Percentiles rank a stretch among this genome's conserved stretches.
Evolutionary conservation across 2,113 vertebrate genomes (phyloP).

Genomic region (Chloebia gouldiae): DNA sequence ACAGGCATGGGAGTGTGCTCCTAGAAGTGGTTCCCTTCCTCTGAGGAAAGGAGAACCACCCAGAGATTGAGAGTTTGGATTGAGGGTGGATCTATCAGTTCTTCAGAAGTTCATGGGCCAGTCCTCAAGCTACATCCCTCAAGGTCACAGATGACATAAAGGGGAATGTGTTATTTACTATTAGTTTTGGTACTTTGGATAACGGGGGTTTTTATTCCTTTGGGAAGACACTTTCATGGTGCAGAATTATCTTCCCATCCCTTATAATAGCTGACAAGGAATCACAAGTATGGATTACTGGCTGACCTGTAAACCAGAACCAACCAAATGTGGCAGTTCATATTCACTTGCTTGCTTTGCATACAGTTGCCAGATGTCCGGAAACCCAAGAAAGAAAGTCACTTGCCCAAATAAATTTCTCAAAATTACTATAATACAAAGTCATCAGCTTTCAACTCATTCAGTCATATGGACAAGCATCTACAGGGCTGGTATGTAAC

Average conservation of each 20-base stretch:
- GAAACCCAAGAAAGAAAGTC: background rate
- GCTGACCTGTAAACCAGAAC: background rate
- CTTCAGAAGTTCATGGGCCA: background rate
- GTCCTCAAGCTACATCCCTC: background rate
- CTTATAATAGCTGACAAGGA: background rate
- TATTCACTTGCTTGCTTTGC: background rate
- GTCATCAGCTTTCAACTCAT: background rate
- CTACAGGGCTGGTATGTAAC: background rate
- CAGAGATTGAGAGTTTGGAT: background rate
- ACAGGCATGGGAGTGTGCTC: background rate
- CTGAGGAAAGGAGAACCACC: background rate
- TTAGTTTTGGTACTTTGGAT: background rate
- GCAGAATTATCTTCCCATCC: background rate
- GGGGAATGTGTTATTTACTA: background rate
- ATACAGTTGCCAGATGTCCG: background rate
- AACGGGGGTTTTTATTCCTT: background rate
- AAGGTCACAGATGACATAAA: background rate
- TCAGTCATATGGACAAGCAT: background rate
- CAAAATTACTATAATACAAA: background rate
- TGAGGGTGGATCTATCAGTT: background rate
- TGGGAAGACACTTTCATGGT: background rate
- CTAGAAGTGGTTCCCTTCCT: background rate
- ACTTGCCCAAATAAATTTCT: background rate
- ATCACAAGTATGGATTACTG: background rate
- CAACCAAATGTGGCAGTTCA: background rate